Conservation (phyloP, 2,113 vertebrate genomes). For the Aspidoscelis tigris region DNA sequence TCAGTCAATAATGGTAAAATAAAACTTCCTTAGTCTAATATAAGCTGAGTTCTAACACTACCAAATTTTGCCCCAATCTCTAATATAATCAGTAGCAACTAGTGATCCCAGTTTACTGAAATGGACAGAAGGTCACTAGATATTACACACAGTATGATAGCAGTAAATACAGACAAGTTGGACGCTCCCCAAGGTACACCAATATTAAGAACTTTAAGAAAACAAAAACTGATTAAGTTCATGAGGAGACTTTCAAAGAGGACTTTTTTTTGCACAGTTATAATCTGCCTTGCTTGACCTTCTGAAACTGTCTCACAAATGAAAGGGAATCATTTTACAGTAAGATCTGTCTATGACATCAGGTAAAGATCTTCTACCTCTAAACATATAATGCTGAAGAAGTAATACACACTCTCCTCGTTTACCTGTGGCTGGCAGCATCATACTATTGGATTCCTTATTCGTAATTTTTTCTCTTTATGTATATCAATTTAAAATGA, state of each 20-base stretch:
- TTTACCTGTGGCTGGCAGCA: no score
- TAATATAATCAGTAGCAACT: neutral
- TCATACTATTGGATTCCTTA: no score
- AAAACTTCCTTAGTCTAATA: neutral
- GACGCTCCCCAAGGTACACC: no score
- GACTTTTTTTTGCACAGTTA: neutral
- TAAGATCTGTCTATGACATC: no score
- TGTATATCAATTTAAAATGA: no score
- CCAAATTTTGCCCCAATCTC: neutral
- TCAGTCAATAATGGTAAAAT: neutral
- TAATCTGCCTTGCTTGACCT: no score
- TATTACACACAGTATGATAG: neutral
- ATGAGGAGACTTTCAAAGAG: neutral
- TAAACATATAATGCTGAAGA: no score
- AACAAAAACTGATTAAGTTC: neutral
- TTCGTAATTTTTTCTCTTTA: no score
- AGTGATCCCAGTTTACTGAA: neutral
- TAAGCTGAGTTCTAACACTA: neutral
- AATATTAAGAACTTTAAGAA: neutral
- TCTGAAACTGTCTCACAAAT: no score
- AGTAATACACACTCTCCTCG: no score
- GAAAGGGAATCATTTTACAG: no score
- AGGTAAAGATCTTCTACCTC: no score
- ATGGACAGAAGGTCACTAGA: neutral
- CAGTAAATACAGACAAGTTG: neutral